Percentiles rank a stretch among this genome's conserved stretches.
Evolutionary conservation across 2,888 invertebrate genomes (phyloP).

Genomic region (Autographa pulchrina): DNA sequence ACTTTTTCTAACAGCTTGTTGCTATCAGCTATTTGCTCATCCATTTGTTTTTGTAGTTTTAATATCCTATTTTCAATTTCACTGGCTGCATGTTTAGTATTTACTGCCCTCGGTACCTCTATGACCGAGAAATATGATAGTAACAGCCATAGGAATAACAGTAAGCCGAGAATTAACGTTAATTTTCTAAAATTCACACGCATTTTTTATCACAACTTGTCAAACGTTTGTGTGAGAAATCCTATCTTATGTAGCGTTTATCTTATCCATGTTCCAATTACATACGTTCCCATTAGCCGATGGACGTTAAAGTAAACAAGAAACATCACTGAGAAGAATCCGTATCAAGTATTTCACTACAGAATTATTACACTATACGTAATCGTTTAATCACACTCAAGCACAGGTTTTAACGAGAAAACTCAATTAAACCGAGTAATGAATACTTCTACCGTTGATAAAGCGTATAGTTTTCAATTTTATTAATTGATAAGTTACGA

Average conservation of each 20-base stretch:
- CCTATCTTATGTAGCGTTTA: slow-evolving; percentile 30
- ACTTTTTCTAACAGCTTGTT: slow-evolving; percentile 71
- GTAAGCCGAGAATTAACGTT: slow-evolving; percentile 63
- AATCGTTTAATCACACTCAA: slow-evolving; percentile 15
- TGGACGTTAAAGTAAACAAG: slow-evolving; percentile 52
- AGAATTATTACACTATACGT: slow-evolving; percentile 28
- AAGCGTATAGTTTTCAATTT: slow-evolving; percentile 39
- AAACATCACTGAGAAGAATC: slow-evolving; percentile 51
- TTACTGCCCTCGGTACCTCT: slow-evolving; percentile 64
- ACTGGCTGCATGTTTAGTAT: slow-evolving; percentile 49
- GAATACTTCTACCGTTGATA: slow-evolving; percentile 41
- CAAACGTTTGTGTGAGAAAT: slow-evolving; percentile 33
- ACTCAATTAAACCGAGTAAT: slow-evolving; percentile 19
- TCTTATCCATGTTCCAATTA: slow-evolving; percentile 44
- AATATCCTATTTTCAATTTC: slow-evolving; percentile 73
- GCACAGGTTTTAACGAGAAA: slow-evolving; percentile 21
- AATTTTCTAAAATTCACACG: slow-evolving; percentile 80
- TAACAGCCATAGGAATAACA: slow-evolving; percentile 75
- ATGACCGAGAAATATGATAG: slow-evolving; percentile 73
- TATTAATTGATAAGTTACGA: slow-evolving; percentile 48
- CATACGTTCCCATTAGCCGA: slow-evolving; percentile 33
- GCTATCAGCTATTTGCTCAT: slow-evolving; percentile 73
- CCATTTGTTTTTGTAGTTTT: slow-evolving; percentile 70
- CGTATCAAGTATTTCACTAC: slow-evolving; percentile 29
- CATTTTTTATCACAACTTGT: slow-evolving; percentile 68